Evolutionary conservation across 2,113 vertebrate genomes (phyloP).

Genomic region (Castor canadensis): DNA sequence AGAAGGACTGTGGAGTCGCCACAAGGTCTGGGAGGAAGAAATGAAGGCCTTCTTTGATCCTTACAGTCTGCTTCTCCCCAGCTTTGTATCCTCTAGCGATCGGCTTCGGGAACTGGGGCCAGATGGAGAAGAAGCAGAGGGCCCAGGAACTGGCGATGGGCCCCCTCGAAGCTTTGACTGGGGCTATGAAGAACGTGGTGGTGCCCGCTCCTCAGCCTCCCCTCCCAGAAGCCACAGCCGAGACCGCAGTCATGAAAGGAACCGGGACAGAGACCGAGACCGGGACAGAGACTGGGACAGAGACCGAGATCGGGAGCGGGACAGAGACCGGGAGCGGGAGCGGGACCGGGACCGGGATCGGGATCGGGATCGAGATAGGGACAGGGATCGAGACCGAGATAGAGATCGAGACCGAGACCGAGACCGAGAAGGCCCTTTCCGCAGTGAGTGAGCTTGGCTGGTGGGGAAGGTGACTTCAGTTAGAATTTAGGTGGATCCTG

Average conservation of each 20-base stretch:
- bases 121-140: slow-evolving; percentile 77
- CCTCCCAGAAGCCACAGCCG: slow-evolving; percentile 76
- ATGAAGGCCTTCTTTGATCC: neutral
- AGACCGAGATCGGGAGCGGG: slow-evolving; percentile 67
- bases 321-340: slow-evolving; percentile 48
- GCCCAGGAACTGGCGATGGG: slow-evolving; percentile 79
- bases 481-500: neutral
- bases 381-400: slow-evolving; percentile 72
- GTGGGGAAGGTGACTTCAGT: neutral
- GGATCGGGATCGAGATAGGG: slow-evolving; percentile 66
- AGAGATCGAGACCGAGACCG: slow-evolving; percentile 78
- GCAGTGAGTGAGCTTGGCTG: neutral
- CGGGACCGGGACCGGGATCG: slow-evolving; percentile 71
- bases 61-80: slow-evolving; percentile 57
- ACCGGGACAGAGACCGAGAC: slow-evolving; percentile 81
- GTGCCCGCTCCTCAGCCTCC: slow-evolving; percentile 63
- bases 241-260: slow-evolving; percentile 81
- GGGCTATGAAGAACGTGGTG: slow-evolving; percentile 67
- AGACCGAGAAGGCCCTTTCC: slow-evolving; percentile 69
- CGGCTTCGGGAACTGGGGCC: slow-evolving; percentile 83
- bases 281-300: slow-evolving; percentile 74
- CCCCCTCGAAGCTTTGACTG: slow-evolving; percentile 70
- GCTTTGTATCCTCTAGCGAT: slow-evolving; percentile 91
- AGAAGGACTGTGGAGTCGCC: neutral
- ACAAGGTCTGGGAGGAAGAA: neutral